phyloP scores from a whole-genome alignment of 2,113 vertebrate species.

The Gopherus flavomarginatus region DNA sequence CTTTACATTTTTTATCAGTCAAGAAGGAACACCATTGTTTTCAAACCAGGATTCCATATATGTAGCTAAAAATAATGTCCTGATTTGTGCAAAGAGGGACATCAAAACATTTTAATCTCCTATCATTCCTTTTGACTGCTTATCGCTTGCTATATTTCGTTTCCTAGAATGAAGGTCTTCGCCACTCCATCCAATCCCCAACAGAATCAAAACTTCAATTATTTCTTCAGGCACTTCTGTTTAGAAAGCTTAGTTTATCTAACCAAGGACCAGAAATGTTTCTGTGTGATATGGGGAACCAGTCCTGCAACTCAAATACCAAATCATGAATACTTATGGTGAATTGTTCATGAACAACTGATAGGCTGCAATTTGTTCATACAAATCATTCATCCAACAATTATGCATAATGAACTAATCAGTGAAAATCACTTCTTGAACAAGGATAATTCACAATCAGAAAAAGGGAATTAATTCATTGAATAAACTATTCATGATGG shows the following conservation, averaged over 20 bases:
- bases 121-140: background rate
- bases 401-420: background rate
- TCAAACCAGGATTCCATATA: background rate
- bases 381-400: background rate
- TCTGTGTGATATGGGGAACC: background rate
- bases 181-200: background rate
- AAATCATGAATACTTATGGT: conserved; percentile 25
- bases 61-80: background rate
- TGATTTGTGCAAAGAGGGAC: background rate
- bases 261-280: background rate
- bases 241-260: background rate
- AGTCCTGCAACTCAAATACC: background rate
- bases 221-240: background rate
- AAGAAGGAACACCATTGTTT: background rate
- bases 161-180: background rate
- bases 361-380: conserved; percentile 22
- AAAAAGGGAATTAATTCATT: conserved; percentile 25
- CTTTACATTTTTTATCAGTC: background rate
- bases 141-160: background rate
- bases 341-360: background rate
- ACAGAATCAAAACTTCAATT: background rate
- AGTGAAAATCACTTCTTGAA: conserved; percentile 15
- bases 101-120: background rate
- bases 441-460: conserved; percentile 36
- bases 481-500: background rate